Evolutionary conservation across 2,113 vertebrate genomes (phyloP).

Genomic region (Cromileptes altivelis): DNA sequence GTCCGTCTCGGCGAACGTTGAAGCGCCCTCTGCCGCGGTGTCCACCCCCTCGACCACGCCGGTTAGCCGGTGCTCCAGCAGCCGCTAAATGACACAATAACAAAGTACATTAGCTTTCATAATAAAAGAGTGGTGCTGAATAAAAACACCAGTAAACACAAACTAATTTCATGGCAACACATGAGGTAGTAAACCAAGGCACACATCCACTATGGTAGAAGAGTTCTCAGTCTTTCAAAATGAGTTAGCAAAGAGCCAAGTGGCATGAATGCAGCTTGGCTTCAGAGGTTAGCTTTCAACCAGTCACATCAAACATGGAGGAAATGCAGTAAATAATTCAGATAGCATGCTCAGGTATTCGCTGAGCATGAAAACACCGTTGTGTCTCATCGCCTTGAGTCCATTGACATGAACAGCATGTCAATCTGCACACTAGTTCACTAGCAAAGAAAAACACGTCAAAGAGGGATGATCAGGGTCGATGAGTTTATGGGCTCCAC

Average conservation of each 20-base stretch:
- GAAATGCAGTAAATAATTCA: constrained; percentile 10
- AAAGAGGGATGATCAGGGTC: neutral
- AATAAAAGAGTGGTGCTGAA: neutral
- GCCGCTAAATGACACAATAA: constrained; percentile 10
- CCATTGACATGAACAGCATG: constrained; percentile 49
- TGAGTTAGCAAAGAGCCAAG: too few species aligned
- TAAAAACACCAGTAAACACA: neutral
- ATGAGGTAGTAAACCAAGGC: neutral
- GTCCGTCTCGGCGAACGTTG: constrained; percentile 91
- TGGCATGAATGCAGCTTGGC: neutral
- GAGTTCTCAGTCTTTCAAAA: too few species aligned
- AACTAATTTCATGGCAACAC: neutral
- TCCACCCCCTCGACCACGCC: constrained; percentile 90
- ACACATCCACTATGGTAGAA: neutral
- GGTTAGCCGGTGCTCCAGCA: constrained; percentile 79
- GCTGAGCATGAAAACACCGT: neutral
- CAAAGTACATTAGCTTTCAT: neutral
- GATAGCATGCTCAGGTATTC: neutral
- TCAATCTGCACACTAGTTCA: constrained; percentile 27
- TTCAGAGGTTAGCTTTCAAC: neutral
- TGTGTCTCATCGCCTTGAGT: neutral
- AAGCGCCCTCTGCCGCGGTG: constrained; percentile 93
- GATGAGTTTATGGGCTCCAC: constrained; percentile 3
- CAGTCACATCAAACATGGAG: constrained; percentile 16
- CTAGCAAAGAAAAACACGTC: constrained; percentile 10